Conservation (phyloP, 2,797 vertebrate genomes). For the Podarcis siculus region DNA sequence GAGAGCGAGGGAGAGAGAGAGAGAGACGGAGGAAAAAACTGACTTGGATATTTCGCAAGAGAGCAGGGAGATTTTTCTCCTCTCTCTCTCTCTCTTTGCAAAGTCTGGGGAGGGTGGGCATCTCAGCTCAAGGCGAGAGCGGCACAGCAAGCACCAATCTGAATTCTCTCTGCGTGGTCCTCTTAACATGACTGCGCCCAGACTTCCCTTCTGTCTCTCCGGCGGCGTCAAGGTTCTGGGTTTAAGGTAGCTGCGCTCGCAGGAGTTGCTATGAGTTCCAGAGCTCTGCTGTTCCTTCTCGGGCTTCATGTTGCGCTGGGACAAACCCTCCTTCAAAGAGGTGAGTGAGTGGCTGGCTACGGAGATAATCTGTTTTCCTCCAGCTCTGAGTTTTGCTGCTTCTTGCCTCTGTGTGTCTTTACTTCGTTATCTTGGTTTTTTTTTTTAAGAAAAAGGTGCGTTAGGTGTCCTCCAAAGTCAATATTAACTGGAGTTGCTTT, state of each 20-base stretch:
- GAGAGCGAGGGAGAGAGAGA: background rate
- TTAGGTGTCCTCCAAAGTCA: background rate
- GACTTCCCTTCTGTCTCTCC: conserved; percentile 12
- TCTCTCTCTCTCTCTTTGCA: too few relatives aligned
- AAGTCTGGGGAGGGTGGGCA: background rate
- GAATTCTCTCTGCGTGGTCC: conserved; percentile 19
- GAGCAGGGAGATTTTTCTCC: background rate
- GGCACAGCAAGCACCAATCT: background rate
- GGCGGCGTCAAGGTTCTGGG: conserved; percentile 40
- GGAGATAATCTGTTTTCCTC: rapidly evolving
- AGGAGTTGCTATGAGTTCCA: conserved; percentile 72
- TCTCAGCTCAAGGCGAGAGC: conserved; percentile 14
- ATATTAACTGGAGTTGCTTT: background rate
- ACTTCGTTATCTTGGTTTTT: rapidly evolving
- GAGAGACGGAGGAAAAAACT: background rate
- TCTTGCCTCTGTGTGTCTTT: rapidly evolving
- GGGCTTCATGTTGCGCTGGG: conserved; percentile 68
- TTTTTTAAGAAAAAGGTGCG: background rate
- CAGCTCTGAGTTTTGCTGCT: background rate
- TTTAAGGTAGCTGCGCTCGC: conserved; percentile 7
- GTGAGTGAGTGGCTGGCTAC: conserved; percentile 64
- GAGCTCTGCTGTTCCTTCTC: conserved; percentile 64
- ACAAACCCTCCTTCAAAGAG: conserved; percentile 62
- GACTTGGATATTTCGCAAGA: conserved; percentile 18
- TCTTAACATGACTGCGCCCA: conserved; percentile 42